Evolutionary conservation across 2,888 invertebrate species (phyloP), one percentile per base, ranked within the genome.

Genomic region (Drosophila formosana): DNA sequence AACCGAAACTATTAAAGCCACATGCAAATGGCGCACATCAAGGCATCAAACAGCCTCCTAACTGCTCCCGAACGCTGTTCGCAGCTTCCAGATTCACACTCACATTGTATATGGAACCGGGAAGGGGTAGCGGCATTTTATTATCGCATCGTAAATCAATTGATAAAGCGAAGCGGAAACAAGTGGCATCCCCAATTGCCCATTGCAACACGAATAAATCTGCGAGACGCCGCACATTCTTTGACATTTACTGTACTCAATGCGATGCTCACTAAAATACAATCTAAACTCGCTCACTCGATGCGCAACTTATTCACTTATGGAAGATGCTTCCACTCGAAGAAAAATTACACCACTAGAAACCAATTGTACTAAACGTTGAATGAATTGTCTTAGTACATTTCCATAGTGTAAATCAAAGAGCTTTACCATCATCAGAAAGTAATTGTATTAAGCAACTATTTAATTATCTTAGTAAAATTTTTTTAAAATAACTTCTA

Each of bases 131-230:
- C 1, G 60, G 18, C 67, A 61, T 68, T 79, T 80, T 75, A 68
- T 72, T 72, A 78, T 84, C 78, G 82, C 72, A 82, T 85, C 85
- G 85, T 87, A 87, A 87, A 87, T 89, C 86, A 86, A 87, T 86
- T 89, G 84, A 89, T 88, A 89, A 86, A 88, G 87, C 84, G 87
- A 87, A 87, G 72, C 86, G 86, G 86, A 87, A 89, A 87, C 89
- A 87, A 87, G 84, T 89, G 86, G 90, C 86, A 85, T 68, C 76
- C 72, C 74, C 89, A 84, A 84, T 88, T 88, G 89, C 84, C 82
- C 78, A 78, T 73, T 70, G 65, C 63, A 37, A 70, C 81, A 56
- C 4, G 37, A 82, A 82, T 82, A 82, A 82, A 82, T 82, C 86
- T 82, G 68, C 39, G 30, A 56, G 67, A 77, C 64, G 78, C 81